phyloP scores from a whole-genome alignment of 53 echinoderm and acorn worm species.

The Echinometra lucunter region DNA sequence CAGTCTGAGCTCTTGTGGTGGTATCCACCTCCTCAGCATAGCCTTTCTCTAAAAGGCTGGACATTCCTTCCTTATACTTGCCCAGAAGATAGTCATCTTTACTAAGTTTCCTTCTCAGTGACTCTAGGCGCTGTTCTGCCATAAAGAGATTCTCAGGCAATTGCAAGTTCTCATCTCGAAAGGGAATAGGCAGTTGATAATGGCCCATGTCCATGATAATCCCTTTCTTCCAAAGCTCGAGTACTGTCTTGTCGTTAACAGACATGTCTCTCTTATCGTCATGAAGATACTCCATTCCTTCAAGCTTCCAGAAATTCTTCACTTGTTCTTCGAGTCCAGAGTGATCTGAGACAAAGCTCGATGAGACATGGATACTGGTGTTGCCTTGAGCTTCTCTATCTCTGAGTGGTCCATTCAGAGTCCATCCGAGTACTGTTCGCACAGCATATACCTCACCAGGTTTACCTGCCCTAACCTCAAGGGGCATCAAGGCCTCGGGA shows the following conservation, averaged over 20 bases:
- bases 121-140: constrained; percentile 51
- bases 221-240: constrained; percentile 25
- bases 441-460: too few relatives aligned
- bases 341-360: constrained; percentile 22
- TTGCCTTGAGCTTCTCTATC: too few relatives aligned
- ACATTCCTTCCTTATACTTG: constrained; percentile 62
- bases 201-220: constrained; percentile 38
- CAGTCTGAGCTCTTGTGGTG: neutral
- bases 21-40: neutral
- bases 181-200: constrained; percentile 59
- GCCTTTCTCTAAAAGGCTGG: too few relatives aligned
- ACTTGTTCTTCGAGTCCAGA: constrained; percentile 34
- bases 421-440: too few relatives aligned
- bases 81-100: too few relatives aligned
- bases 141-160: neutral
- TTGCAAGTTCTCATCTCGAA: neutral
- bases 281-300: constrained; percentile 46
- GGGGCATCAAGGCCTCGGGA: constrained; percentile 72
- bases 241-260: constrained; percentile 44
- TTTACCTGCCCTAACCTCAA: constrained; percentile 75
- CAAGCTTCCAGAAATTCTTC: too few relatives aligned
- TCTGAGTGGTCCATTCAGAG: too few relatives aligned
- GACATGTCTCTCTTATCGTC: constrained; percentile 36
- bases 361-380: neutral
- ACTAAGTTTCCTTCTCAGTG: constrained; percentile 43